Evolutionary conservation across 2,888 invertebrate species (phyloP), one percentile per base, ranked within the genome.

Genomic region (Drosophila affinis): DNA sequence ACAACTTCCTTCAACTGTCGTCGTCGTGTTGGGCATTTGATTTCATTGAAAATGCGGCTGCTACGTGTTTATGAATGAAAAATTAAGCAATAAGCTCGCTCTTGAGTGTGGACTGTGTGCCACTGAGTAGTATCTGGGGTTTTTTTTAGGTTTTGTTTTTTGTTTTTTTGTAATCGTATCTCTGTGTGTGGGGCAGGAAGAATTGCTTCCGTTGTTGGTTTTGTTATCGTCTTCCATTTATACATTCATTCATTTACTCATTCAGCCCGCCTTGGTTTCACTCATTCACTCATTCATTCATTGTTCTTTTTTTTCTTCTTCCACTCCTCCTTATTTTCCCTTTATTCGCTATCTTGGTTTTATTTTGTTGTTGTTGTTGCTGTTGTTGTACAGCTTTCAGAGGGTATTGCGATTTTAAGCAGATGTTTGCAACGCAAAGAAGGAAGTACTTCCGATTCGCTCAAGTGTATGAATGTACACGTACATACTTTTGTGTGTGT

Each of bases 51-150:
- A 89, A 77, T 75, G 77, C 79, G 76, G 76, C 71, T 73, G 75
- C 85, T 75, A 85, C 90, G 82, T 89, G 87, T 89, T 87, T 85
- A 87, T 89, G 90, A 87, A 87, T 87, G 87, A 87, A 85, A 87
- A 87, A 89, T 87, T 89, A 87, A 85, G 85, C 82, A 88, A 86
- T 89, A 88, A 88, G 88, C 88, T 83, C 77, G 88, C 88, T 83
- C 77, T 67, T 62, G 53, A 62, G 44, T 34, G 34, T 56, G 24
- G 34, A 21, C 39, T 64, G 48, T 48, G 32, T 52, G 69, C 65
- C 44, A 39, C 54, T 46, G 55, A 6, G 17, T 55, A 53, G 52
- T 44, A 48, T 47, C 39, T 54, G 69, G 5, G 24, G 24, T 24
- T 24, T 24, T 4, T 24, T 21, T 21, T 21, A 3, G 3, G 21